Percentiles rank a stretch among this genome's conserved stretches.
phyloP scores from a whole-genome alignment of 2,888 invertebrate genomes.

The Glyphotaelius pellucidus region DNA sequence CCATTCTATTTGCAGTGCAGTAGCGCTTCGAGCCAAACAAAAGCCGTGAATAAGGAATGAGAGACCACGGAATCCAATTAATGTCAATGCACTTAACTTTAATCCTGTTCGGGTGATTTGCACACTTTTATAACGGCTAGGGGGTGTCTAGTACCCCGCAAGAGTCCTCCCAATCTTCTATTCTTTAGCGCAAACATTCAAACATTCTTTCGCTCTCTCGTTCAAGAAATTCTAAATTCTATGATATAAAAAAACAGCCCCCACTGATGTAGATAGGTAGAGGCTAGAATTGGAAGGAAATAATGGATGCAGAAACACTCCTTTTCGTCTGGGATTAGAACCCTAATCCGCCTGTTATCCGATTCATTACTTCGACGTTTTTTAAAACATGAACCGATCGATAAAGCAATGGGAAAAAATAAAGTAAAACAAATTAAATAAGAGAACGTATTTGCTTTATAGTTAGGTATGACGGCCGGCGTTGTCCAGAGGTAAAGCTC shows the following conservation, averaged over 20 bases:
- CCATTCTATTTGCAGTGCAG: conserved; percentile 14
- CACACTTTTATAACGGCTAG: conserved; percentile 48
- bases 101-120: conserved; percentile 64
- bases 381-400: neutral
- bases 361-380: conserved; percentile 50
- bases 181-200: conserved; percentile 1
- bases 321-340: conserved; percentile 52
- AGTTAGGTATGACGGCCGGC: too few species aligned
- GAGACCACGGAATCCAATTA: conserved; percentile 64
- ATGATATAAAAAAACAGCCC: conserved; percentile 31
- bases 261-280: neutral
- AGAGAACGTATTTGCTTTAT: neutral
- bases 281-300: neutral
- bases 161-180: conserved; percentile 13
- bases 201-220: conserved; percentile 29
- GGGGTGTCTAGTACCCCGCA: conserved; percentile 23
- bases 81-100: conserved; percentile 63
- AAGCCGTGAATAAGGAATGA: conserved; percentile 52
- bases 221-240: conserved; percentile 31
- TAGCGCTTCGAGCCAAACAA: conserved; percentile 36
- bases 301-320: conserved; percentile 45
- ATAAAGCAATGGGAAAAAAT: neutral
- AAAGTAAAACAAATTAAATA: neutral
- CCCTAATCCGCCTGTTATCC: conserved; percentile 52
- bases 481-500: too few species aligned